Conservation (phyloP, 1,140 invertebrate genomes). For the Papilio helenus region DNA sequence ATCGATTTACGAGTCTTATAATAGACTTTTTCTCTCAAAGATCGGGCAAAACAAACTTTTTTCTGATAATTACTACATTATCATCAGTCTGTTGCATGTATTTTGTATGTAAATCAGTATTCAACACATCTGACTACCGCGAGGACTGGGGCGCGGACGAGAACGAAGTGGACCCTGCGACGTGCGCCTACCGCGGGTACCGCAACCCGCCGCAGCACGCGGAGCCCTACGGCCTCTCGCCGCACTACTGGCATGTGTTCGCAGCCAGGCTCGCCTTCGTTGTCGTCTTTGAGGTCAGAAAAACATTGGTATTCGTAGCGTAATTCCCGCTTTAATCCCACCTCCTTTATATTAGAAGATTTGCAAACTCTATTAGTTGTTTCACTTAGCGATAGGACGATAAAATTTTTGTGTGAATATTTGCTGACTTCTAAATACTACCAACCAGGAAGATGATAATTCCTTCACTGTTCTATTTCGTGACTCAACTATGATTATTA, state of each 20-base stretch:
- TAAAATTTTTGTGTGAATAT: not conserved
- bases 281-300: conserved; percentile 97
- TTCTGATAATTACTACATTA: no score
- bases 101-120: conserved; percentile 82
- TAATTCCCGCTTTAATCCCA: no score
- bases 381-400: no score
- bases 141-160: conserved; percentile 88
- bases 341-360: no score
- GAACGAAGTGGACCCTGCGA: conserved; percentile 84
- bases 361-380: no score
- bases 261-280: conserved; percentile 96
- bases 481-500: not conserved
- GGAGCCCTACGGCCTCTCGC: conserved; percentile 91
- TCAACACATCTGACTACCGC: conserved; percentile 91
- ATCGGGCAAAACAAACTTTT: not conserved
- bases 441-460: not conserved
- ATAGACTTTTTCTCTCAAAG: not conserved
- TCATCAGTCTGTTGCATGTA: no score
- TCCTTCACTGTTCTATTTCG: not conserved
- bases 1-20: no score
- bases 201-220: conserved; percentile 88
- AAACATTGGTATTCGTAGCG: no score
- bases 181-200: conserved; percentile 93
- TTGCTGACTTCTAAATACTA: not conserved
- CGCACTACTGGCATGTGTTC: conserved; percentile 97